These are phyloP conservation scores for Hypocryptadius cinnamomeus DNA, from an alignment of 2,113 vertebrate genomes.

Conservation along the genomic window DNA sequence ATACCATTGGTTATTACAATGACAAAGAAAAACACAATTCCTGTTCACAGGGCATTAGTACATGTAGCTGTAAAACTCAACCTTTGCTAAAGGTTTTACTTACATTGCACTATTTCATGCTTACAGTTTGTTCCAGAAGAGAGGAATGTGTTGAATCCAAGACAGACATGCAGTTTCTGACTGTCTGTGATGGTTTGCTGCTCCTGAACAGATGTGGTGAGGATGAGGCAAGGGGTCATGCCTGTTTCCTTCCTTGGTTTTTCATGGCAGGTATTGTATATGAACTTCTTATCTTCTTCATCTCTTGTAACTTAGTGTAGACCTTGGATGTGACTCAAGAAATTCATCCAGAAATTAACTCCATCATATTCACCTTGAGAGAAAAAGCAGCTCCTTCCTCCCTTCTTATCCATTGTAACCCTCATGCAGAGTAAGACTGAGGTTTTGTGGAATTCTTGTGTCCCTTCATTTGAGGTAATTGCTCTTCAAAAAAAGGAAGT, in stretches of 20 bases:
- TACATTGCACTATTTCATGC: not conserved
- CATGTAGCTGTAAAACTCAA: not conserved
- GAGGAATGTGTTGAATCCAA: fast-evolving
- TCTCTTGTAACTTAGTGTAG: not conserved
- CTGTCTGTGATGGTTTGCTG: not conserved
- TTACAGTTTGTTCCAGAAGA: not conserved
- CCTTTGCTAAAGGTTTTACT: not conserved
- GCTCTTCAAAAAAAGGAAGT: not conserved
- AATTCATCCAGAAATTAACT: not conserved
- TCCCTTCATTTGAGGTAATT: not conserved
- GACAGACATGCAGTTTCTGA: not conserved
- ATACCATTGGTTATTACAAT: not conserved
- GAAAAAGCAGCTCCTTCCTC: not conserved
- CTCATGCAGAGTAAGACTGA: not conserved
- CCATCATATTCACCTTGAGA: not conserved
- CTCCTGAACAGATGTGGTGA: not conserved
- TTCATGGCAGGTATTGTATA: not conserved
- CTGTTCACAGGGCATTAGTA: not conserved
- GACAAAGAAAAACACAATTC: not conserved
- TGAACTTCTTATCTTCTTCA: not conserved
- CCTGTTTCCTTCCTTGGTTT: not conserved
- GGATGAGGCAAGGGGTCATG: not conserved
- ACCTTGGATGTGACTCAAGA: not conserved
- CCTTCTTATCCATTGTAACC: not conserved
- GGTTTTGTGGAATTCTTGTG: not conserved